Evolutionary conservation across 2,888 invertebrate species (phyloP).

Genomic region (Drosophila testacea): DNA sequence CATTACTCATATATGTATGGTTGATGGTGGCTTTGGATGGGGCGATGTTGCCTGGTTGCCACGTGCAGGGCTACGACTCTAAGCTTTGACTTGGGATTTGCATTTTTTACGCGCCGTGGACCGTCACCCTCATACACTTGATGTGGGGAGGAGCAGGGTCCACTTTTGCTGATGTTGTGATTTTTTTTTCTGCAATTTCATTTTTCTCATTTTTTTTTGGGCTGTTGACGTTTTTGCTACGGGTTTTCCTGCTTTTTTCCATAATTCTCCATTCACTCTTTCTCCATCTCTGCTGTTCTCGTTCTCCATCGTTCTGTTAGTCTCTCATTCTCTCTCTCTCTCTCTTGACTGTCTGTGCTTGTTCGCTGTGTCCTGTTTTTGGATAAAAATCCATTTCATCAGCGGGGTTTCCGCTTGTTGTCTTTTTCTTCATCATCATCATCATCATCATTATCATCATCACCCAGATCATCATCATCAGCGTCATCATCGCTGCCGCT

Average conservation of each 20-base stretch:
- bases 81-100: slow-evolving; percentile 84
- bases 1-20: slow-evolving; percentile 66
- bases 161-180: slow-evolving; percentile 81
- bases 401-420: slow-evolving; percentile 70
- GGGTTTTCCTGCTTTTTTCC: slow-evolving; percentile 61
- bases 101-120: slow-evolving; percentile 76
- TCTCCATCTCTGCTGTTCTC: background rate
- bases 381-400: slow-evolving; percentile 82
- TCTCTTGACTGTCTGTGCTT: slow-evolving; percentile 24
- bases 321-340: background rate
- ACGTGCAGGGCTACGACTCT: slow-evolving; percentile 73
- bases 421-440: slow-evolving; percentile 29
- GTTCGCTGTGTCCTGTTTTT: slow-evolving; percentile 74
- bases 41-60: slow-evolving; percentile 68
- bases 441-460: background rate
- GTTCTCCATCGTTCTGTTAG: slow-evolving; percentile 6
- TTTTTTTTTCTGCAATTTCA: slow-evolving; percentile 43
- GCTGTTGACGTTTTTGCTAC: slow-evolving; percentile 77
- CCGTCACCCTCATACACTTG: slow-evolving; percentile 26
- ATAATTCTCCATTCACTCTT: slow-evolving; percentile 47
- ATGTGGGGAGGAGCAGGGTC: slow-evolving; percentile 21
- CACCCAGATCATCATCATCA: slow-evolving; percentile 20
- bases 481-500: slow-evolving; percentile 49
- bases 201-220: slow-evolving; percentile 30
- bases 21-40: background rate